phyloP scores from a whole-genome alignment of 2,797 vertebrate species.

The Oryzias sinensis region DNA sequence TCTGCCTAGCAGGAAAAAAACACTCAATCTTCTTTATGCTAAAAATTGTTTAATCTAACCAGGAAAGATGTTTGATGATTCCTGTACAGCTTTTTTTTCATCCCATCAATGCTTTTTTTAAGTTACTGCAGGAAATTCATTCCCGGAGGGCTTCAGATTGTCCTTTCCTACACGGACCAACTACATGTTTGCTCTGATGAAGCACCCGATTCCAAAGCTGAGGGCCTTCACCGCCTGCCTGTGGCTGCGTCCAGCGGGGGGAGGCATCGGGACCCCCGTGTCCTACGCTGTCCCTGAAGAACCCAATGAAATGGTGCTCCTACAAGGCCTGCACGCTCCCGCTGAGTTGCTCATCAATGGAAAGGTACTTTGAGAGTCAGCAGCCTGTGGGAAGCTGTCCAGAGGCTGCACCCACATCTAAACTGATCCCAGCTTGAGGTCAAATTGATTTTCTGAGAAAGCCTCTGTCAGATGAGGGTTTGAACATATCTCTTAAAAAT shows the following conservation, averaged over 20 bases:
- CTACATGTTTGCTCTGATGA: slow-evolving; percentile 91
- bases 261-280: slow-evolving; percentile 87
- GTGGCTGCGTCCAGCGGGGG: slow-evolving; percentile 86
- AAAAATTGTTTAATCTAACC: slow-evolving; percentile 9
- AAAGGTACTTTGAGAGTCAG: slow-evolving; percentile 78
- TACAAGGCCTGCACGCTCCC: slow-evolving; percentile 87
- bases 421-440: not conserved
- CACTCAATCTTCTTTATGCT: slow-evolving; percentile 10
- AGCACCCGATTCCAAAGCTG: slow-evolving; percentile 84
- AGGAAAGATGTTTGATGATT: too few relatives aligned
- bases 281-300: slow-evolving; percentile 90
- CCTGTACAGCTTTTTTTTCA: too few relatives aligned
- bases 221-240: slow-evolving; percentile 88
- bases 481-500: too few relatives aligned
- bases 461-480: too few relatives aligned
- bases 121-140: slow-evolving; percentile 41
- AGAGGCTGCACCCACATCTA: not conserved
- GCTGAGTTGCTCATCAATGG: slow-evolving; percentile 93
- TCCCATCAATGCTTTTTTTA: too few relatives aligned
- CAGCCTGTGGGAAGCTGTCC: not conserved
- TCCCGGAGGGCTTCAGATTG: slow-evolving; percentile 86
- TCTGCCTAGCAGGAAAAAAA: slow-evolving; percentile 11
- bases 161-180: slow-evolving; percentile 89
- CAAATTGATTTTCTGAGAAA: not conserved
- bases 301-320: slow-evolving; percentile 90